A percentile compares a stretch with the other conserved stretches of the same genome.
These are phyloP conservation scores for Poeciliopsis retropinna DNA, from an alignment of 2,113 vertebrate genomes.

Conservation along the genomic window DNA sequence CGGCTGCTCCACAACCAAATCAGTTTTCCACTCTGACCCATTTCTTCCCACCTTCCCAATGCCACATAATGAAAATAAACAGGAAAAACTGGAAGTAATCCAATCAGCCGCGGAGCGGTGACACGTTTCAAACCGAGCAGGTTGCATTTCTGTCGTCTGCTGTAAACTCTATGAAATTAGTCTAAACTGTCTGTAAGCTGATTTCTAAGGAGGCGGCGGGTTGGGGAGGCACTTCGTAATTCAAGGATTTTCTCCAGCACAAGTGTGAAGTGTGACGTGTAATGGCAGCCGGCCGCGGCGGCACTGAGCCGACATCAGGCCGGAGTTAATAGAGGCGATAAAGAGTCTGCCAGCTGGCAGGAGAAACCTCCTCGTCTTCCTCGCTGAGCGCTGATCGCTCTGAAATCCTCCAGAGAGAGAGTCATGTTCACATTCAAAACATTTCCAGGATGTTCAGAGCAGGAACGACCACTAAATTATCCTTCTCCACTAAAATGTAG, in stretches of 20 bases:
- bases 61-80: neutral
- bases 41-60: neutral
- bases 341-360: constrained; percentile 47
- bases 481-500: neutral
- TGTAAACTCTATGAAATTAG: constrained; percentile 18
- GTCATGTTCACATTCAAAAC: neutral
- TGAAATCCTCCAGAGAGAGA: constrained; percentile 15
- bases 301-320: neutral
- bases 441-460: neutral
- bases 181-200: constrained; percentile 29
- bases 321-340: constrained; percentile 34
- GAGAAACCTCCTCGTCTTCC: constrained; percentile 11
- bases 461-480: neutral
- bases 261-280: constrained; percentile 27
- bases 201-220: constrained; percentile 3
- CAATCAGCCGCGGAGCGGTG: neutral
- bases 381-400: constrained; percentile 20
- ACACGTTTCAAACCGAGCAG: neutral
- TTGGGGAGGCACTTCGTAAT: neutral
- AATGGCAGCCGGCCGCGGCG: constrained; percentile 4
- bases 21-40: neutral
- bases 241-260: constrained; percentile 26
- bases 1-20: neutral
- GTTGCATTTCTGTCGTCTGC: constrained; percentile 12
- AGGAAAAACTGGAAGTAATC: neutral